Evolutionary conservation across 1,140 invertebrate genomes (phyloP), one percentile per base, ranked within the genome.

Genomic region (Diorhabda carinulata): DNA sequence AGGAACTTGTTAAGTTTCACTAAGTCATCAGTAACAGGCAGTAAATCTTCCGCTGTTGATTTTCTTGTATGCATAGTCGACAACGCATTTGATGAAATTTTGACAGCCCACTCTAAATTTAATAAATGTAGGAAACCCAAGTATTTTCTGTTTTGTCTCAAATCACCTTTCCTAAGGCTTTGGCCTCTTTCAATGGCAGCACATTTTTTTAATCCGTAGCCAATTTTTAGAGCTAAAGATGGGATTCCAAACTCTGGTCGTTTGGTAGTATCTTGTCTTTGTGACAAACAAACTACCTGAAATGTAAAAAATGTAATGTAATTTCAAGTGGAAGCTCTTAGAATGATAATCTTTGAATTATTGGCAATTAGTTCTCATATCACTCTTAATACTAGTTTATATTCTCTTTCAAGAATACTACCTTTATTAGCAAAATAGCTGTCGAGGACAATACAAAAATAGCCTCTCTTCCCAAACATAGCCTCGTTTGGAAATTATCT

Each of bases 221-320:
- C 68, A 59, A 66, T 66, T 66, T 65, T 65, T 7, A 70, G 43
- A 9, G 63, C 68, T 60, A 68, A 63, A 41, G 61, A 63, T 5
- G 67, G 67, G 57, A 63, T 68, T 60, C 60, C 60, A 63, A 63
- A 63, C 43, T 63, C 61, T 43, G 40, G 43, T n/a, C 61, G 57
- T 64, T 63, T 57, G 5, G 60, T 40, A 56, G 25, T 25, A 25
- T 25, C 25, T 25, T 25, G 25, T 25, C 25, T 25, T 25, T 25
- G 25, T 25, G 25, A 25, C 25, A 25, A 25, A 25, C 25, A 25
- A 25, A 25, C 25, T 25, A 25, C 25, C 25, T 25, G 25, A 25
- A 25, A 25, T 25, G 25, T 1, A 25, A 25, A n/a, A 25, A 25
- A 25, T 25, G 25, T 25, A 25, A 25, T 25, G 25, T 25, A 25